A percentile compares a stretch with the other conserved stretches of the same genome.
Evolutionary conservation across 2,113 vertebrate genomes (phyloP).

Genomic region (Mus pahari): DNA sequence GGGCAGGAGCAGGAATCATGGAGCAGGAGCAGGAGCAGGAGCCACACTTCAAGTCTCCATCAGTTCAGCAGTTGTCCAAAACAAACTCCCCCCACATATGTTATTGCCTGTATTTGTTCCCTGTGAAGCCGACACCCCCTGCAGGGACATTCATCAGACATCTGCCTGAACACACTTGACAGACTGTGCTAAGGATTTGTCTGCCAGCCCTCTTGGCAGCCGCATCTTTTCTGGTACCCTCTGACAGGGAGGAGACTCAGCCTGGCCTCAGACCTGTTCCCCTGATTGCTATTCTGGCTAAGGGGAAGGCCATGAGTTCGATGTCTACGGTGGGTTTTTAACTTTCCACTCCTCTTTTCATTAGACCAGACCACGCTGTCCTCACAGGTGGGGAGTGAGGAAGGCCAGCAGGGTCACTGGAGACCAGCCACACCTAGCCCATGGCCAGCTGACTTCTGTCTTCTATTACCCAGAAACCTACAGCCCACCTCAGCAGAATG

Average conservation of each 20-base stretch:
- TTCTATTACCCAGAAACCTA: rapidly evolving
- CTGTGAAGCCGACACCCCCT: not conserved
- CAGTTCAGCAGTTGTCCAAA: not conserved
- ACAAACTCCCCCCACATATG: rapidly evolving
- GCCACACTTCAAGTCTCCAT: not conserved
- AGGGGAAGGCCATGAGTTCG: rapidly evolving
- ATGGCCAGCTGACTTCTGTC: rapidly evolving
- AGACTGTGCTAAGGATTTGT: not conserved
- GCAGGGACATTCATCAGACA: rapidly evolving
- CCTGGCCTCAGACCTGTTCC: rapidly evolving
- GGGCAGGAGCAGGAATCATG: too few relatives aligned
- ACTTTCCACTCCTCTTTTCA: not conserved
- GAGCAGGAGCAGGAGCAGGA: not conserved
- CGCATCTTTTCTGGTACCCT: rapidly evolving
- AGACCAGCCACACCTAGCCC: not conserved
- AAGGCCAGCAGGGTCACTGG: rapidly evolving
- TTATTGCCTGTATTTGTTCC: rapidly evolving
- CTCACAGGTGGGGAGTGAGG: too few relatives aligned
- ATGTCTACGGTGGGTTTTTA: not conserved
- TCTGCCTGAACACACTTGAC: rapidly evolving
- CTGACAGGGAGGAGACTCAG: not conserved
- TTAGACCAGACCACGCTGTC: too few relatives aligned
- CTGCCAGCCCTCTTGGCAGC: rapidly evolving
- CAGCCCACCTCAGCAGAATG: too few relatives aligned
- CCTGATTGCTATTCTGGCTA: not conserved